Conservation (phyloP, 2,888 invertebrate species). For the Zonitis immaculata region DNA sequence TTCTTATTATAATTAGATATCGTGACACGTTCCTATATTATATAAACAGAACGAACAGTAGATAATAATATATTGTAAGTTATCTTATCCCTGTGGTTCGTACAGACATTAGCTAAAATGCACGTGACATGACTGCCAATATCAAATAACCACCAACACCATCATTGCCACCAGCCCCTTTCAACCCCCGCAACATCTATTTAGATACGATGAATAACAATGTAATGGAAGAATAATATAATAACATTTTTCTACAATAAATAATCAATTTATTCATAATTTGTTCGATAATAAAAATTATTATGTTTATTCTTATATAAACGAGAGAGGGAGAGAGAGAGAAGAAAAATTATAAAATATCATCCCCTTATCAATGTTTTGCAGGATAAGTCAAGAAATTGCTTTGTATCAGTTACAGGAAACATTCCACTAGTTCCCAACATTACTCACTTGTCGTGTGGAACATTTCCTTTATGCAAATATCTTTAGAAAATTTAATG, state of each 20-base stretch:
- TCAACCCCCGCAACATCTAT: no score
- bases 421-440: slow-evolving; percentile 2
- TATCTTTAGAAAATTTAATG: background rate
- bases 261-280: slow-evolving; percentile 29
- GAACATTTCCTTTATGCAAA: slow-evolving; percentile 2
- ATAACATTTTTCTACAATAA: slow-evolving; percentile 20
- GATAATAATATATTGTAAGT: slow-evolving; percentile 28
- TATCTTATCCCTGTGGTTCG: slow-evolving; percentile 26
- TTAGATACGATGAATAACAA: slow-evolving; percentile 32
- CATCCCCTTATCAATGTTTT: slow-evolving; percentile 22
- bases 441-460: slow-evolving; percentile 8
- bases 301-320: no score
- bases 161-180: no score
- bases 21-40: slow-evolving; percentile 21
- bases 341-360: no score
- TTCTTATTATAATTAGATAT: no score
- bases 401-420: slow-evolving; percentile 8
- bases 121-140: slow-evolving; percentile 27
- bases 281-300: slow-evolving; percentile 14
- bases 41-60: slow-evolving; percentile 16
- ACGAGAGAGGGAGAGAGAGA: no score
- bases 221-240: slow-evolving; percentile 42
- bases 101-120: slow-evolving; percentile 26
- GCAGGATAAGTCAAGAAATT: slow-evolving; percentile 23
- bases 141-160: slow-evolving; percentile 10